A percentile compares a stretch with the other conserved stretches of the same genome.
phyloP scores from a whole-genome alignment of 2,888 invertebrate species.

The Amblyjoppa fuscipennis region DNA sequence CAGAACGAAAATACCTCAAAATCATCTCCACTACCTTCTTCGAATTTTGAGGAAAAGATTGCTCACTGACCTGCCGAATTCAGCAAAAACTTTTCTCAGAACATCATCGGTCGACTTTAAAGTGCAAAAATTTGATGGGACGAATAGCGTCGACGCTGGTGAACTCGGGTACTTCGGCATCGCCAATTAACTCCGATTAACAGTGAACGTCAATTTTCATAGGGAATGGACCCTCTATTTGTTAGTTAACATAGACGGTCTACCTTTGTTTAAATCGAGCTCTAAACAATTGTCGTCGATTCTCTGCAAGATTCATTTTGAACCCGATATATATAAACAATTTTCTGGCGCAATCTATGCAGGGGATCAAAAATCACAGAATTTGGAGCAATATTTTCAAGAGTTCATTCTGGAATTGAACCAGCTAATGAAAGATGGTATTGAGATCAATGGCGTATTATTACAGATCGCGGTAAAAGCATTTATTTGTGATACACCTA shows the following conservation, averaged over 20 bases:
- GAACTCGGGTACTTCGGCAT: constrained; percentile 64
- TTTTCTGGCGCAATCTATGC: constrained; percentile 66
- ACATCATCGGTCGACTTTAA: not conserved
- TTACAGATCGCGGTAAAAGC: constrained; percentile 62
- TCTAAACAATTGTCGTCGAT: constrained; percentile 63
- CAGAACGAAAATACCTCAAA: constrained; percentile 40
- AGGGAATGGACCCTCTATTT: constrained; percentile 40
- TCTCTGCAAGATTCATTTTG: constrained; percentile 59
- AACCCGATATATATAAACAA: constrained; percentile 61
- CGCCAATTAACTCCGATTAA: constrained; percentile 31
- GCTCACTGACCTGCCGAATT: constrained; percentile 63
- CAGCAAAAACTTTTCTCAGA: constrained; percentile 56
- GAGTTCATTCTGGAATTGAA: constrained; percentile 67
- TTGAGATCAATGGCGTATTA: constrained; percentile 47
- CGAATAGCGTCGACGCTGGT: not conserved
- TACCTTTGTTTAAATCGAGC: constrained; percentile 64
- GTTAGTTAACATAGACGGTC: constrained; percentile 62
- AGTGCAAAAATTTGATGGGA: not conserved
- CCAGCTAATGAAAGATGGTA: constrained; percentile 50
- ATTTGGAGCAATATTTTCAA: constrained; percentile 44
- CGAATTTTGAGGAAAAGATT: not conserved
- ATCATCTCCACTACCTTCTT: constrained; percentile 26
- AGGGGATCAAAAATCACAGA: constrained; percentile 67
- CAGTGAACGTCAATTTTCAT: constrained; percentile 56
- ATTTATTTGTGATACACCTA: constrained; percentile 68